These are phyloP conservation scores for Meandrusa payeni DNA, from an alignment of 2,888 invertebrate species.

Conservation along the genomic window DNA sequence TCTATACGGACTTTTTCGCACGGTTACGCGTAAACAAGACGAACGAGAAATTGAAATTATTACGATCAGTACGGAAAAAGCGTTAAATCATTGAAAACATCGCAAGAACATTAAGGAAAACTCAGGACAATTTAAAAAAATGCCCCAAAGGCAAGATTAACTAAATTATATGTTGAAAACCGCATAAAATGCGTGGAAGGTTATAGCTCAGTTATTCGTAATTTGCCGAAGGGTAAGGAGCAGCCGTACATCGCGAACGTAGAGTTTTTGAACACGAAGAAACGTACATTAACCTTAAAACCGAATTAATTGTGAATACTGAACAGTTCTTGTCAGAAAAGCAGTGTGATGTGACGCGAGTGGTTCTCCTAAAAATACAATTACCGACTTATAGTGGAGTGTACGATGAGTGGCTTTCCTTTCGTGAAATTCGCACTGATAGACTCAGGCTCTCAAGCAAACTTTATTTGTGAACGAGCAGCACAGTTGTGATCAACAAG, in stretches of 20 bases:
- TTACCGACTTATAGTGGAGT: slow-evolving; percentile 22
- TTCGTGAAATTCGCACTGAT: slow-evolving; percentile 20
- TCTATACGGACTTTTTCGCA: too few species aligned
- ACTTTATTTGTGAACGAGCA: too few species aligned
- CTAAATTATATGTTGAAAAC: slow-evolving; percentile 9
- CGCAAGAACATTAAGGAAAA: slow-evolving; percentile 4
- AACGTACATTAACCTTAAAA: background rate
- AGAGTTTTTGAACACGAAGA: slow-evolving; percentile 16
- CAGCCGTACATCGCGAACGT: slow-evolving; percentile 7
- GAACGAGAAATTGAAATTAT: background rate
- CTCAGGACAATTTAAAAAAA: slow-evolving; percentile 2
- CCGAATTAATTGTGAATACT: background rate
- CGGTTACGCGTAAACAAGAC: too few species aligned
- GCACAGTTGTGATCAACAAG: too few species aligned
- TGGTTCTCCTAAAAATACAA: slow-evolving; percentile 21
- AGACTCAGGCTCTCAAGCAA: slow-evolving; percentile 29
- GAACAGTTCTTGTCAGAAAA: background rate
- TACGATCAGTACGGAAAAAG: background rate
- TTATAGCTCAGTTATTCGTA: background rate
- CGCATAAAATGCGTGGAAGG: slow-evolving; percentile 1
- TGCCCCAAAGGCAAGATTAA: slow-evolving; percentile 6
- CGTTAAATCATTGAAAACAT: background rate
- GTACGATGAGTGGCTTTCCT: slow-evolving; percentile 8
- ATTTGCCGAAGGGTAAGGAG: background rate
- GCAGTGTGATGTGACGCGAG: slow-evolving; percentile 1